A percentile compares a stretch with the other conserved stretches of the same genome.
phyloP scores from a whole-genome alignment of 1,140 invertebrate genomes.

The Listronotus bonariensis region DNA sequence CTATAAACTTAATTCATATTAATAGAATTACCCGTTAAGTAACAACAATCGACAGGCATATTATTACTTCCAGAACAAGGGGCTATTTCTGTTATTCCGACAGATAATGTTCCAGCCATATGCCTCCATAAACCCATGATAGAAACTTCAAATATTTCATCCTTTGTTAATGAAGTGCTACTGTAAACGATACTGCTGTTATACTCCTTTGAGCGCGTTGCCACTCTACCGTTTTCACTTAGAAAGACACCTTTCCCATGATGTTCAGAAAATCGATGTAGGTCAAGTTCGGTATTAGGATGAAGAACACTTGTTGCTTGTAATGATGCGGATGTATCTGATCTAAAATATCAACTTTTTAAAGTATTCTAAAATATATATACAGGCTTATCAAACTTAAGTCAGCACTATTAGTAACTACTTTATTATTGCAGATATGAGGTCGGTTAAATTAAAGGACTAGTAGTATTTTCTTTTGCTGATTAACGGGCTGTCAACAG shows the following conservation, averaged over 20 bases:
- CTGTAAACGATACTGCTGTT: constrained; percentile 76
- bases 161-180: constrained; percentile 70
- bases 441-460: too few relatives aligned
- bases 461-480: too few relatives aligned
- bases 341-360: constrained; percentile 25
- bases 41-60: constrained; percentile 67
- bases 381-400: too few relatives aligned
- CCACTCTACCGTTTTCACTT: constrained; percentile 69
- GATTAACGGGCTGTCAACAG: too few relatives aligned
- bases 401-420: too few relatives aligned
- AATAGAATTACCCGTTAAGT: constrained; percentile 64
- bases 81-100: constrained; percentile 74
- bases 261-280: constrained; percentile 65
- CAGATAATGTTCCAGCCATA: constrained; percentile 75
- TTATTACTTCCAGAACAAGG: constrained; percentile 63
- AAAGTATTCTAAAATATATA: too few relatives aligned
- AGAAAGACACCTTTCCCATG: constrained; percentile 75
- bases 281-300: constrained; percentile 46
- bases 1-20: too few relatives aligned
- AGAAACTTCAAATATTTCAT: constrained; percentile 75
- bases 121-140: constrained; percentile 65
- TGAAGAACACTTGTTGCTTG: constrained; percentile 50
- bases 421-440: too few relatives aligned
- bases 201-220: constrained; percentile 67
- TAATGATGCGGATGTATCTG: constrained; percentile 51